Base-by-base conservation (phyloP, 2,888 invertebrate species). In the Biston stratarius region DNA sequence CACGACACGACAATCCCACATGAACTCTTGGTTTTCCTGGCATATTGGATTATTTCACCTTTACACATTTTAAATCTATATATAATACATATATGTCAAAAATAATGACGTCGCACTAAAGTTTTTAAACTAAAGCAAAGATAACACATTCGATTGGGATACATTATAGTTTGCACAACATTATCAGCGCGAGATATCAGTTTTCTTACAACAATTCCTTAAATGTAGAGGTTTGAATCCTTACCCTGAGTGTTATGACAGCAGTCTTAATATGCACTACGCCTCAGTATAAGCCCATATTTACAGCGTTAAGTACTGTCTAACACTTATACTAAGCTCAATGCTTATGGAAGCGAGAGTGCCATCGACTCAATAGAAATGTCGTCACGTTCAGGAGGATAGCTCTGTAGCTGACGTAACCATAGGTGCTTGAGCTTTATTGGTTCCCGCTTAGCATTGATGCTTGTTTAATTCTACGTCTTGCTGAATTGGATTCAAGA, bases 291-390 rank as follows among this genome's bases (percentile, higher is more conserved):
- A 69, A 66, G 52, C 47, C 9, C 11, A 53, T 57, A 57, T 66
- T 47, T 65, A 33, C n/a, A 70, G 49, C 51, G 53, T 58, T 38
- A 56, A 59, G 40, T 38, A 67, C 67, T 63, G 67, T 42, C 45
- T 59, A 33, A 36, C 24, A 24, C 40, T 33, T 67, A 42, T 34
- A 63, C 55, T 60, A 70, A 70, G 75, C 70, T 73, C 73, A 74
- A 78, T 75, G 78, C 78, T 76, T 77, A 82, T 76, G 76, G 77
- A 69, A 71, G 67, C 66, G 67, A 71, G 75, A 82, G 84, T 77
- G 75, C 81, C 78, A 75, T 79, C 76, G 73, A 62, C 61, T 81
- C 83, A 83, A 84, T 79, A 77, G 78, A 79, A 77, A 83, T 83
- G 81, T 80, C 81, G 76, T 80, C 84, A 78, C 81, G 81, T 77